Base-by-base conservation (phyloP, 2,888 invertebrate species). In the Drosophila cognata region DNA sequence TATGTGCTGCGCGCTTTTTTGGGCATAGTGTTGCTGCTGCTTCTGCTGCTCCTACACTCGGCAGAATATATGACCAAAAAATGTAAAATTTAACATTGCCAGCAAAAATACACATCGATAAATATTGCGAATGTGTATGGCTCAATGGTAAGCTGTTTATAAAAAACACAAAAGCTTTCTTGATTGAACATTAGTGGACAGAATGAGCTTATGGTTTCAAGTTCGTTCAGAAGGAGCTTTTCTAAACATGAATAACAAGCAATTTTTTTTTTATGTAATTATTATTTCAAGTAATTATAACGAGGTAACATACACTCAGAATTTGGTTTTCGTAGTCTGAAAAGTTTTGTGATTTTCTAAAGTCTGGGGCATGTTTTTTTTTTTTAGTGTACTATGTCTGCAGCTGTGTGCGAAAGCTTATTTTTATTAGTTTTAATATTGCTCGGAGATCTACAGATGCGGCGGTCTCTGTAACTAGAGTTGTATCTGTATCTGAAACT, bases 351-450 rank as follows among this genome's bases (percentile, higher is more conserved):
- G n/a, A 21, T 43, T 43, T 43, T 43, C 41, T 41, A n/a, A n/a
- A n/a, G n/a, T 11, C 2, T n/a, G 10, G n/a, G 41, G 2, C 11
- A 5, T 41, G 11, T 53, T 35, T 35, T 25, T 76, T 71, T 70
- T 76, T 64, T 71, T 70, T 76, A 64, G 59, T 74, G 70, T 53
- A 52, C 41, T 53, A 38, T 59, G 64, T 67, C 68, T 72, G 68
- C 56, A 61, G 55, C 73, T 74, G 72, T 88, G 85, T 77, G 81
- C 59, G 76, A 88, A 90, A 90, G 90, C 88, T 87, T 84, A 87
- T 90, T 87, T 90, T 87, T 87, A 90, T 87, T 87, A 87, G 82
- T 88, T 84, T 90, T 86, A 87, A 87, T 87, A 77, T 87, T 79
- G 82, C 90, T 90, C 51, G 51, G 35, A 57, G 57, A 68, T 57